A percentile compares a stretch with the other conserved stretches of the same genome.
Evolutionary conservation across 2,113 vertebrate genomes (phyloP).

Genomic region (Tragulus kanchil): DNA sequence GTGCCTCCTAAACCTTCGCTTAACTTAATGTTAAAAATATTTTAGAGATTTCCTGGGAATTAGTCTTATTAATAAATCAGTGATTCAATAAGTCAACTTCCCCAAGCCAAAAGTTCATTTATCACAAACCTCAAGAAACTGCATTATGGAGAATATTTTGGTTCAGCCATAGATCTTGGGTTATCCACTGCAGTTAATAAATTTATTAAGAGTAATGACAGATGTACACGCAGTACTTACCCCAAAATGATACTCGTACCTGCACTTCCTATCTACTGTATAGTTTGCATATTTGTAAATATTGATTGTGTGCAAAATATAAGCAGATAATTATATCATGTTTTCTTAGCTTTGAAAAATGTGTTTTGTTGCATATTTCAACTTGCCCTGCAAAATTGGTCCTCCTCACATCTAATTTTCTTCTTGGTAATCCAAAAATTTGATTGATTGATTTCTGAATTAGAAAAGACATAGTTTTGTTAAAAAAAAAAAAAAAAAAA

Average conservation of each 20-base stretch:
- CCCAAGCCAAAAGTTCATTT: slow-evolving; percentile 8
- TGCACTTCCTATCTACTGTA: background rate
- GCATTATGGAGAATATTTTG: slow-evolving; percentile 15
- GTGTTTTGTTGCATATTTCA: background rate
- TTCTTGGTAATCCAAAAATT: background rate
- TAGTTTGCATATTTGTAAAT: slow-evolving; percentile 39
- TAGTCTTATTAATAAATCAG: slow-evolving; percentile 44
- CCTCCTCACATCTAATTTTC: slow-evolving; percentile 5
- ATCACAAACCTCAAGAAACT: slow-evolving; percentile 6
- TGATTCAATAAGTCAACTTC: slow-evolving; percentile 38
- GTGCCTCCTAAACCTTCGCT: slow-evolving; percentile 73
- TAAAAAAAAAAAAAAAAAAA: background rate
- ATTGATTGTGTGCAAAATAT: background rate
- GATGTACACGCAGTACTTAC: background rate
- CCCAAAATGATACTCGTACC: background rate
- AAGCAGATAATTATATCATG: background rate
- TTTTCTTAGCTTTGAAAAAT: slow-evolving; percentile 25
- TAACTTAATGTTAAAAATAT: slow-evolving; percentile 64
- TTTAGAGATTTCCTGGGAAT: slow-evolving; percentile 22
- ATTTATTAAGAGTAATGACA: background rate
- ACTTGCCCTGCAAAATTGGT: background rate
- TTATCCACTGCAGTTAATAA: background rate
- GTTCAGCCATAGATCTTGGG: background rate
- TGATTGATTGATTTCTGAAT: background rate
- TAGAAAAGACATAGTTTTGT: background rate